Evolutionary conservation across 2,888 invertebrate species (phyloP).

Genomic region (Andrena bucephala): DNA sequence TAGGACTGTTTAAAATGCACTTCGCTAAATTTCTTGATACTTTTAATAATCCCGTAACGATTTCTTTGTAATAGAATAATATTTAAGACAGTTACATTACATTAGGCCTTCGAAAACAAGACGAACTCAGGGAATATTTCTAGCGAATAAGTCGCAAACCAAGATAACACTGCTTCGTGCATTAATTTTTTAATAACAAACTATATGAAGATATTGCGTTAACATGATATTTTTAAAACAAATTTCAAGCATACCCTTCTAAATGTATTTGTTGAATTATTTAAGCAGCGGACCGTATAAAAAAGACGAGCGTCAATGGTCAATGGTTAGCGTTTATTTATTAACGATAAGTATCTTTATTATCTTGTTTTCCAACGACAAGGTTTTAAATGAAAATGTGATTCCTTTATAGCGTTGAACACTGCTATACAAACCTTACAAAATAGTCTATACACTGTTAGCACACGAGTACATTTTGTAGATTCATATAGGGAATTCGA

Average conservation of each 20-base stretch:
- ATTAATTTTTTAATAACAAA: conserved; percentile 21
- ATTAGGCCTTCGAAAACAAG: conserved; percentile 1
- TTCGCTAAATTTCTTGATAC: not conserved
- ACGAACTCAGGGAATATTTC: conserved; percentile 50
- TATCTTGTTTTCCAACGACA: not conserved
- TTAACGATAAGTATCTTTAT: conserved; percentile 14
- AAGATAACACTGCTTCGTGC: conserved; percentile 16
- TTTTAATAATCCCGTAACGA: conserved; percentile 8
- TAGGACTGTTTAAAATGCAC: not conserved
- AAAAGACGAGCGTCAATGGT: not conserved
- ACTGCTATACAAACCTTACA: conserved; percentile 17
- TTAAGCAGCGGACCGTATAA: conserved; percentile 15
- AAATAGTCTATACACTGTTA: conserved; percentile 54
- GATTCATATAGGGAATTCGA: conserved; percentile 36
- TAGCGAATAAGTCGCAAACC: conserved; percentile 22
- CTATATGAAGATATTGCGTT: not conserved
- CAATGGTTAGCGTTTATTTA: conserved; percentile 37
- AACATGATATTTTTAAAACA: not conserved
- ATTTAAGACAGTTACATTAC: not conserved
- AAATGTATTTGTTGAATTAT: not conserved
- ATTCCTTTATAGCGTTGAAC: conserved; percentile 13
- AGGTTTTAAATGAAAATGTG: conserved; percentile 18
- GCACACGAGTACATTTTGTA: conserved; percentile 55
- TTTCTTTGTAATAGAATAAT: conserved; percentile 24
- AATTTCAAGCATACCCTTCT: not conserved